These are phyloP conservation scores for Ficedula albicollis DNA, from an alignment of 2,797 vertebrate species.

Conservation along the genomic window DNA sequence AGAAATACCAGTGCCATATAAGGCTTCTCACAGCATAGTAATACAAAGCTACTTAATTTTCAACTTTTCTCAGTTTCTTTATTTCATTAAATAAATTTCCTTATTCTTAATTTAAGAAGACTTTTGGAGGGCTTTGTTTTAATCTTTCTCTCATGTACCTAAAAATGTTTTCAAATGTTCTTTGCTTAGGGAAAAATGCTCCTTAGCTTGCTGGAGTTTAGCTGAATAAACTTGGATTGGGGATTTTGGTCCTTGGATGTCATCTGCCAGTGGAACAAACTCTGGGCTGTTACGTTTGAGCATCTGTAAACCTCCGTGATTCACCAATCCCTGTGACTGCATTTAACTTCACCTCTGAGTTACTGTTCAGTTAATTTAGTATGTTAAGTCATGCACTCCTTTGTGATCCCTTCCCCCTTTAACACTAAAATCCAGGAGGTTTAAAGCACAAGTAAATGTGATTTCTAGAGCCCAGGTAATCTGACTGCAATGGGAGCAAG, in stretches of 20 bases:
- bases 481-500: not conserved
- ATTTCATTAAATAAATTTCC: not conserved
- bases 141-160: not conserved
- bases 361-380: not conserved
- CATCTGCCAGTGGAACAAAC: not conserved
- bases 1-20: not conserved
- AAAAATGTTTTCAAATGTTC: not conserved
- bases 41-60: constrained; percentile 18
- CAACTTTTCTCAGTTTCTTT: not conserved
- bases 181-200: not conserved
- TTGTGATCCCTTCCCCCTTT: not conserved
- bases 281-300: not conserved
- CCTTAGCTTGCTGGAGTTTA: not conserved
- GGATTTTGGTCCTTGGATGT: not conserved
- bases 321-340: not conserved
- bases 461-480: not conserved
- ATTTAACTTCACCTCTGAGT: not conserved
- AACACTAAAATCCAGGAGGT: not conserved
- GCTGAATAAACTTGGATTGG: not conserved
- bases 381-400: not conserved
- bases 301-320: not conserved
- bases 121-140: not conserved
- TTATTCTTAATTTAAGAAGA: constrained; percentile 30
- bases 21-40: not conserved
- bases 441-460: not conserved